These are phyloP conservation scores for Xyrichtys novacula DNA, from an alignment of 2,797 vertebrate genomes.

Conservation along the genomic window DNA sequence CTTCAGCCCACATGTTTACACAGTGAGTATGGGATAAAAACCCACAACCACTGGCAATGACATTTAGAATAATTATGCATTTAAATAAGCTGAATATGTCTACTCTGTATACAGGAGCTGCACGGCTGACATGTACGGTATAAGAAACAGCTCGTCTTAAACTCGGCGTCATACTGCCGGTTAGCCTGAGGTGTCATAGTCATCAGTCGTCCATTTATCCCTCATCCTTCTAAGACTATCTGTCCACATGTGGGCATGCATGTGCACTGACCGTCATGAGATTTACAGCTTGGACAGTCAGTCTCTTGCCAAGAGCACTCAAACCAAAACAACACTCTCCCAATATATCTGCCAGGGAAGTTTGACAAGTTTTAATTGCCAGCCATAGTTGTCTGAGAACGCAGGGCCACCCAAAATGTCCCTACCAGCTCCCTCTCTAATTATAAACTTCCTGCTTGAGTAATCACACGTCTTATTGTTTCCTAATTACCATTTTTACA, in stretches of 20 bases:
- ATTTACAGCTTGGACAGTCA: conserved; percentile 60
- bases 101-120: conserved; percentile 19
- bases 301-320: conserved; percentile 68
- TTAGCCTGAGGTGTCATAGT: conserved; percentile 19
- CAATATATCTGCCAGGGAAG: conserved; percentile 81
- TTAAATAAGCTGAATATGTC: conserved; percentile 49
- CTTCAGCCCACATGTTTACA: conserved; percentile 64
- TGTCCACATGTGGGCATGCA: conserved; percentile 20
- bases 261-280: conserved; percentile 15
- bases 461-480: conserved; percentile 87
- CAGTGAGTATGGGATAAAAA: conserved; percentile 55
- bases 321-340: conserved; percentile 70
- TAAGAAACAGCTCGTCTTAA: conserved; percentile 27
- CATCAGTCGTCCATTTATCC: conserved; percentile 17
- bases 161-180: conserved; percentile 2
- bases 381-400: conserved; percentile 75
- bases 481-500: conserved; percentile 90
- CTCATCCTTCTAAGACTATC: conserved; percentile 23
- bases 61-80: conserved; percentile 66
- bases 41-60: conserved; percentile 51
- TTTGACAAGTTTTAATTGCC: conserved; percentile 87
- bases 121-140: conserved; percentile 44
- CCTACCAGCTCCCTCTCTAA: conserved; percentile 85
- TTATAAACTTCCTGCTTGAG: conserved; percentile 89
- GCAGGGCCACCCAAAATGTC: conserved; percentile 80